Evolutionary conservation across 2,888 invertebrate species (phyloP), one percentile per base, ranked within the genome.

Genomic region (Chymomyza procnemis): DNA sequence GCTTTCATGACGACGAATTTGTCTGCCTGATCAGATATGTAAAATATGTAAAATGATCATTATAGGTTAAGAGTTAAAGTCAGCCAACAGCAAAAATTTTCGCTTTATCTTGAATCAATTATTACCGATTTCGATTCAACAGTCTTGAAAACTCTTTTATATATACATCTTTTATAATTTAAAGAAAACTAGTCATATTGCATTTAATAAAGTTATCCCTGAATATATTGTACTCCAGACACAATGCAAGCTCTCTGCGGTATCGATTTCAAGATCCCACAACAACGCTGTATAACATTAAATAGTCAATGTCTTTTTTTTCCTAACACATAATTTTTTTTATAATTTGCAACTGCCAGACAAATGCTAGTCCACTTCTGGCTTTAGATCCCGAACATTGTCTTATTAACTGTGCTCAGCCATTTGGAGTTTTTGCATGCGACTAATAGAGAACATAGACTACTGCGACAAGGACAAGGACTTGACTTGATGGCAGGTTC

Each of bases 281-380:
- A 62, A 69, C 46, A 58, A 61, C 61, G 58, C 67, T 62, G 59
- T 30, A 48, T 61, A n/a, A 52, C 26, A 61, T 34, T 52, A 34
- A 47, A 19, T 55, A 48, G 54, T 68, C 69, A 69, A 60, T 59
- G 47, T 56, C 26, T 16, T 18, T 14, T 21, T 34, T 48, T 4
- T 57, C 4, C 16, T 56, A 1, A 41, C 34, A 41, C 34, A 3
- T 41, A 9, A 50, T n/a, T 16, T 50, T 18, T 26, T 50, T 50
- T 14, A 81, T 84, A 76, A 81, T 84, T 81, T 84, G 80, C 81
- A 81, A 84, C 73, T 84, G 82, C 74, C 79, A 78, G 75, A 55
- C 69, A 46, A 75, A 55, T 57, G 61, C 50, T 41, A 46, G 62
- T 62, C 48, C 41, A 48, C 47, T 21, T 18, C 60, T 41, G 26